Evolutionary conservation across 2,113 vertebrate species (phyloP).

Genomic region (Chlamydotis undulata): DNA sequence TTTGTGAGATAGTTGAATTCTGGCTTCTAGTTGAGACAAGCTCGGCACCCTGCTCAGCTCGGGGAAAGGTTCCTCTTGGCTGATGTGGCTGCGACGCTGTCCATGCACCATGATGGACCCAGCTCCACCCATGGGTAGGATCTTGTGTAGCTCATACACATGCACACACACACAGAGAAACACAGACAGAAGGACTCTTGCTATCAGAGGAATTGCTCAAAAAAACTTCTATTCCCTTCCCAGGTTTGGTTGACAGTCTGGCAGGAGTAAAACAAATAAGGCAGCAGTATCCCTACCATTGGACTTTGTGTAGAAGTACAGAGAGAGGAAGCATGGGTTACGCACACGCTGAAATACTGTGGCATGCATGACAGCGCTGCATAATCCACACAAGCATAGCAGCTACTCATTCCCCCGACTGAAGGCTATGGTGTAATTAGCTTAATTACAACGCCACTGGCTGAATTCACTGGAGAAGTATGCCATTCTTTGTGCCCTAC

Average conservation of each 20-base stretch:
- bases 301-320: not conserved
- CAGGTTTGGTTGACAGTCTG: not conserved
- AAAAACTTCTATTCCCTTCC: not conserved
- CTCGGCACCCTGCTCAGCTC: not conserved
- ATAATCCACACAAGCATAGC: constrained; percentile 17
- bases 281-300: constrained; percentile 1
- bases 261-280: not conserved
- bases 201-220: not conserved
- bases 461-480: constrained; percentile 46
- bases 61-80: not conserved
- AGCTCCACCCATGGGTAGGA: not conserved
- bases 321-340: constrained; percentile 10
- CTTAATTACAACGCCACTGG: constrained; percentile 2
- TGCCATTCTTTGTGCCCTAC: constrained; percentile 22
- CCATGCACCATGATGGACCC: not conserved
- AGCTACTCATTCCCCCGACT: constrained; percentile 26
- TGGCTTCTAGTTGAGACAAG: constrained; percentile 40
- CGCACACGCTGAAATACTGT: not conserved
- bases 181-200: not conserved
- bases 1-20: constrained; percentile 15
- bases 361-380: constrained; percentile 22
- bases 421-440: constrained; percentile 40
- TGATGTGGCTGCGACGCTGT: not conserved
- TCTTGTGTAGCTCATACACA: too few relatives aligned
- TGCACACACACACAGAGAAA: not conserved